Evolutionary conservation across 1,140 invertebrate species (phyloP), one percentile per base, ranked within the genome.

Genomic region (Ostrea denselamellosa): DNA sequence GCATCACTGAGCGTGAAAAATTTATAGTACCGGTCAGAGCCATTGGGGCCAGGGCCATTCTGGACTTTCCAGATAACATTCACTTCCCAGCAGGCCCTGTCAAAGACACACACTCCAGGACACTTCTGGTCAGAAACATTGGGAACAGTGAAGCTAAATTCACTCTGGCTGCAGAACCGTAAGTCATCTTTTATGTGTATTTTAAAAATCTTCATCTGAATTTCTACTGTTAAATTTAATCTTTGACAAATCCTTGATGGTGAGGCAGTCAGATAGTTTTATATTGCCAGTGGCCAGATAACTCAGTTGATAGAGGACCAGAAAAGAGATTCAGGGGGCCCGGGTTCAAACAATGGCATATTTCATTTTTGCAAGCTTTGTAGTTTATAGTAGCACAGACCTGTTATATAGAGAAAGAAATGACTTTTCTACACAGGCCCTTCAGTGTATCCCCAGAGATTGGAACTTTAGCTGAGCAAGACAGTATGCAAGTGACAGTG

Each of bases 1-100:
- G 94, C 82, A 93, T 93, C 83, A 95, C 95, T 22, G 95, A 95
- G 87, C 90, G 95, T 82, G 95, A 95, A 88, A 95, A 94, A 88
- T 95, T 95, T 88, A 89, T 95, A 56, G 93, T 95, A 12, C 95
- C 95, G 9, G 93, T 95, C 19, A 89, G 87, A 58, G 94, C 93
- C 51, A 94, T 95, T 86, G 95, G 95, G 68, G 91, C 95, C 0
- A 86, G 95, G 84, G 94, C 93, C 0, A 92, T 95, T 51, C 90
- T 95, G 9, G 95, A 95, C 88, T 95, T 95, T 85, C 94, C 95
- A 0, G 95, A 95, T 90, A 91, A 93, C 28, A 92, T 95, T 0
- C 89, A 93, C 56, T 95, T 95, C 85, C 92, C 92, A 19, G 86
- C 91, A 25, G 91, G 92, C 86, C 94, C 94, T 65, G 94, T 95